Percentiles rank a stretch among this genome's conserved stretches.
These are phyloP conservation scores for Notocelia uddmanniana DNA, from an alignment of 2,888 invertebrate genomes.

Conservation along the genomic window DNA sequence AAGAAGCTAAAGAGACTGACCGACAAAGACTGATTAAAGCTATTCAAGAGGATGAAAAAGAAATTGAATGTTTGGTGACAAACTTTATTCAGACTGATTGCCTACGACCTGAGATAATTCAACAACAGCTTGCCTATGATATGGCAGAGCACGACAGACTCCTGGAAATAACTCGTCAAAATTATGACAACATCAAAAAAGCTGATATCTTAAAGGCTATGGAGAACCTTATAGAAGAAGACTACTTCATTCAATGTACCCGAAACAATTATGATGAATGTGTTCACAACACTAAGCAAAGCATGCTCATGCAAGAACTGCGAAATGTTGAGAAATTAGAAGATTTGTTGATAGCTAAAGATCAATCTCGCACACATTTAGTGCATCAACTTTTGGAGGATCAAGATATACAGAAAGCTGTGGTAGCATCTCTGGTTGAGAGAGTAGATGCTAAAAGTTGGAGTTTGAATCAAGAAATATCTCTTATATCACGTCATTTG, in stretches of 20 bases:
- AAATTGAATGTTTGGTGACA: constrained; percentile 87
- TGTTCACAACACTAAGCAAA: constrained; percentile 88
- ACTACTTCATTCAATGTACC: constrained; percentile 85
- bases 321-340: constrained; percentile 87
- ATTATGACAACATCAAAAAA: constrained; percentile 87
- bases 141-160: constrained; percentile 88
- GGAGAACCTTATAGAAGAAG: constrained; percentile 89
- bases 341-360: constrained; percentile 87
- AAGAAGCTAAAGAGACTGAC: constrained; percentile 88
- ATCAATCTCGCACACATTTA: constrained; percentile 86
- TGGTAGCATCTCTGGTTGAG: constrained; percentile 90
- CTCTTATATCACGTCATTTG: constrained; percentile 89
- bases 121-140: constrained; percentile 88
- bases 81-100: constrained; percentile 87
- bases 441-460: constrained; percentile 91
- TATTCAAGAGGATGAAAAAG: constrained; percentile 88
- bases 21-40: constrained; percentile 86
- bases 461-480: constrained; percentile 91
- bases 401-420: constrained; percentile 90
- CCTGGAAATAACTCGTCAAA: constrained; percentile 85
- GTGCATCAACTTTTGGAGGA: constrained; percentile 88
- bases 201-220: constrained; percentile 90
- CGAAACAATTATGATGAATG: constrained; percentile 88
- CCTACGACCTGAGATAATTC: constrained; percentile 85
- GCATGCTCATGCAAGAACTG: constrained; percentile 84